Percentiles rank a stretch among this genome's conserved stretches.
Evolutionary conservation across 2,797 vertebrate genomes (phyloP).

Genomic region (Pelodytes ibericus): DNA sequence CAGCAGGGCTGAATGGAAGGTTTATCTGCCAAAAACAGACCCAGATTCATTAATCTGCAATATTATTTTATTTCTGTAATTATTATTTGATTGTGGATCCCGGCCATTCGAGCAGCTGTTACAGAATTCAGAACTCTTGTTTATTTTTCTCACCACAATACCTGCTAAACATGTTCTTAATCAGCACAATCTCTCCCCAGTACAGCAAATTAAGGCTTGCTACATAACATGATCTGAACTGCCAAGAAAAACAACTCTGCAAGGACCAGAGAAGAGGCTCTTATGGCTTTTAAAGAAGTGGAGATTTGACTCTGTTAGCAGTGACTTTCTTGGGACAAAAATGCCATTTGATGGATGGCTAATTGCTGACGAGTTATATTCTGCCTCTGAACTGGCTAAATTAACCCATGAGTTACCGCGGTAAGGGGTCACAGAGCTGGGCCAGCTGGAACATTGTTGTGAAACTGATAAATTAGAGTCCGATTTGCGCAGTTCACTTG

Average conservation of each 20-base stretch:
- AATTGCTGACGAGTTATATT: no score
- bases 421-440: no score
- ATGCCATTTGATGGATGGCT: slow-evolving; percentile 22
- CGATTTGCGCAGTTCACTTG: no score
- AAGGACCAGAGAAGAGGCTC: slow-evolving; percentile 39
- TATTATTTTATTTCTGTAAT: no score
- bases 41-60: no score
- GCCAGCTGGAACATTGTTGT: no score
- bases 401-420: no score
- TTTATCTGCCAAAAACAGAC: no score
- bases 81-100: neutral
- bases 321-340: slow-evolving; percentile 32
- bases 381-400: no score
- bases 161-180: slow-evolving; percentile 27
- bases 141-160: slow-evolving; percentile 23
- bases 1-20: no score
- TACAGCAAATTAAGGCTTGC: slow-evolving; percentile 20
- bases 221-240: slow-evolving; percentile 16
- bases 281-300: slow-evolving; percentile 27
- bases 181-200: slow-evolving; percentile 35
- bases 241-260: slow-evolving; percentile 44
- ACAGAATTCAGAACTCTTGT: slow-evolving; percentile 21
- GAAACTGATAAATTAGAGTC: no score
- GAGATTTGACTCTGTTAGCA: slow-evolving; percentile 27
- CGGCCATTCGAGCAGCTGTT: neutral